Percentiles rank a stretch among this genome's conserved stretches.
phyloP scores from a whole-genome alignment of 2,888 invertebrate genomes.

The Tachystola acroxantha region DNA sequence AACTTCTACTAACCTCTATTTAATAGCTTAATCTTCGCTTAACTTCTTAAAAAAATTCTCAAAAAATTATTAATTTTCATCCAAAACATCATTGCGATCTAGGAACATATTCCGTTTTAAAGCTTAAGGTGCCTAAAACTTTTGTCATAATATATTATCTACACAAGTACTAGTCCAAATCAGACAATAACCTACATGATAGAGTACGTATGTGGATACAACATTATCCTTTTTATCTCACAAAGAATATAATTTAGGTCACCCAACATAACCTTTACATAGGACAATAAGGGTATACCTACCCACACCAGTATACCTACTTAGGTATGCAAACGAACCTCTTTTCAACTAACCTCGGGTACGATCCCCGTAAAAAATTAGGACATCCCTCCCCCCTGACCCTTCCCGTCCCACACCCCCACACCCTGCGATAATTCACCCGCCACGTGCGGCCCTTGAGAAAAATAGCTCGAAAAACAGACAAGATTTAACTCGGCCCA shows the following conservation, averaged over 20 bases:
- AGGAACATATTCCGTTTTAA: too few relatives aligned
- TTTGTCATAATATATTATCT: too few relatives aligned
- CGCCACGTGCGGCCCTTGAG: slow-evolving; percentile 65
- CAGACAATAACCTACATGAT: too few relatives aligned
- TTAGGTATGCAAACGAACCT: slow-evolving; percentile 19
- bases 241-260: background rate
- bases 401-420: slow-evolving; percentile 23
- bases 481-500: slow-evolving; percentile 63
- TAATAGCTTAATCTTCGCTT: too few relatives aligned
- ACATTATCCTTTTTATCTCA: too few relatives aligned
- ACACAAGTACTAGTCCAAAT: too few relatives aligned
- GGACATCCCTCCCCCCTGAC: slow-evolving; percentile 43
- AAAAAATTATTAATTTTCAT: too few relatives aligned
- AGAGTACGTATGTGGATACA: too few relatives aligned
- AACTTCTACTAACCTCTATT: too few relatives aligned
- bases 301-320: slow-evolving; percentile 1
- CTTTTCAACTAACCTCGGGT: slow-evolving; percentile 50
- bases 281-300: background rate
- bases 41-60: too few relatives aligned
- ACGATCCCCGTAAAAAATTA: slow-evolving; percentile 60
- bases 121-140: too few relatives aligned
- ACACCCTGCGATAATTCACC: slow-evolving; percentile 45
- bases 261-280: background rate
- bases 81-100: too few relatives aligned
- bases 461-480: slow-evolving; percentile 74